Evolutionary conservation across 2,888 invertebrate species (phyloP).

Genomic region (Autographa pulchrina): DNA sequence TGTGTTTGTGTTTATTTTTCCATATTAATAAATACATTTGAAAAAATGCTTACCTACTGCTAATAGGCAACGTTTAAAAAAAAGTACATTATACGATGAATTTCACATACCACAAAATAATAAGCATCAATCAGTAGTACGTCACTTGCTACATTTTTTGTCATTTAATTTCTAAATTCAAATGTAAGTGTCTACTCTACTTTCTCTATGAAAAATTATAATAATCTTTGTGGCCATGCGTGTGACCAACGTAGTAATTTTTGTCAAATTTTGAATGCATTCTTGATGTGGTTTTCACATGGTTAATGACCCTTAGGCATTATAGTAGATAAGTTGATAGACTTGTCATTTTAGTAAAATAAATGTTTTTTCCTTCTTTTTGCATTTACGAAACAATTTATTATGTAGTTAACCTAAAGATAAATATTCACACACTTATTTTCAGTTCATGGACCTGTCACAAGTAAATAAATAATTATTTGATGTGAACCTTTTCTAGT

Average conservation of each 20-base stretch:
- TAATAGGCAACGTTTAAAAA: too few species aligned
- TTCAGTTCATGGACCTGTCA: too few species aligned
- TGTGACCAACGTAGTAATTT: constrained; percentile 8
- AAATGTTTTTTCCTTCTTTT: not conserved
- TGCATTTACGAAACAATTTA: not conserved
- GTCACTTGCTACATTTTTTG: not conserved
- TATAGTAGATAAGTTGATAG: constrained; percentile 25
- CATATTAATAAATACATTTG: too few species aligned
- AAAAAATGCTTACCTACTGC: too few species aligned
- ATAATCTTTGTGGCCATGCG: constrained; percentile 14
- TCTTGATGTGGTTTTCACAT: constrained; percentile 40
- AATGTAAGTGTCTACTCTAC: constrained; percentile 13
- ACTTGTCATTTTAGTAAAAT: not conserved
- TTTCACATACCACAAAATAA: too few species aligned
- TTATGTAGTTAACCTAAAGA: not conserved
- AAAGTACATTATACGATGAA: too few species aligned
- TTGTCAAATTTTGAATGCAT: constrained; percentile 33
- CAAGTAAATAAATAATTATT: too few species aligned
- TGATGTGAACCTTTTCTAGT: too few species aligned
- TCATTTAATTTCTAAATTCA: constrained; percentile 3
- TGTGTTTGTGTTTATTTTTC: too few species aligned
- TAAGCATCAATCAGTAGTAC: constrained; percentile 1
- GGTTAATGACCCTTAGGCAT: constrained; percentile 30
- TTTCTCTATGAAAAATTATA: constrained; percentile 23
- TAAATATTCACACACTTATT: too few species aligned